phyloP scores from a whole-genome alignment of 2,888 invertebrate species.

The Eulithis testata region DNA sequence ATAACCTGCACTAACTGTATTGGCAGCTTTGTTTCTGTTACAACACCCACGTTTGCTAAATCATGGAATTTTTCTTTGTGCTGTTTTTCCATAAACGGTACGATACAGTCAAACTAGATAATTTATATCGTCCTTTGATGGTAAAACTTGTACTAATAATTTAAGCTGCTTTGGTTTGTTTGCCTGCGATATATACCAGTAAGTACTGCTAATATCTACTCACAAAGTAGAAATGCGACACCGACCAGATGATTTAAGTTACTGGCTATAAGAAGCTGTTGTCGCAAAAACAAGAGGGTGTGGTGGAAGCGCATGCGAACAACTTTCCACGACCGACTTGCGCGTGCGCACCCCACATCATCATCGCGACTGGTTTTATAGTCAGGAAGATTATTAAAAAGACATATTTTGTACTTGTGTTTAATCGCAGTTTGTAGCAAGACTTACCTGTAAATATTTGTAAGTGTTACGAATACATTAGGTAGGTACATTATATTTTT shows the following conservation, averaged over 20 bases:
- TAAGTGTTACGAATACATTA: too few species aligned
- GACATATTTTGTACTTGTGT: neutral
- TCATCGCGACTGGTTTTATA: constrained; percentile 25
- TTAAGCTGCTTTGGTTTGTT: too few species aligned
- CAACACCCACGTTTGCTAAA: constrained; percentile 19
- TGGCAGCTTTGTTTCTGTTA: constrained; percentile 28
- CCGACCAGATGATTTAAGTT: neutral
- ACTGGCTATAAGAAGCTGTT: constrained; percentile 6
- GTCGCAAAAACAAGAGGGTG: constrained; percentile 28
- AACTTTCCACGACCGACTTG: constrained; percentile 47
- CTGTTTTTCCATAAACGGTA: neutral
- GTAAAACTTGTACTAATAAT: too few species aligned
- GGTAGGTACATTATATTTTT: too few species aligned
- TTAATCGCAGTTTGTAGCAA: neutral
- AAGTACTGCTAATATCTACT: too few species aligned
- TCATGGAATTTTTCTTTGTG: constrained; percentile 14
- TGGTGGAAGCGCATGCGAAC: constrained; percentile 24
- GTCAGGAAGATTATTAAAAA: constrained; percentile 11
- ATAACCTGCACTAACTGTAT: constrained; percentile 41
- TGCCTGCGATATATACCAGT: too few species aligned
- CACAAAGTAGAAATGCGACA: neutral
- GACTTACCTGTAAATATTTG: neutral
- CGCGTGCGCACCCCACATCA: constrained; percentile 39
- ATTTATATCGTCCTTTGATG: too few species aligned
- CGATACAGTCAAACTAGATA: neutral